These are phyloP conservation scores for Linnaemya vulpina DNA, from an alignment of 2,888 invertebrate genomes.

Conservation along the genomic window DNA sequence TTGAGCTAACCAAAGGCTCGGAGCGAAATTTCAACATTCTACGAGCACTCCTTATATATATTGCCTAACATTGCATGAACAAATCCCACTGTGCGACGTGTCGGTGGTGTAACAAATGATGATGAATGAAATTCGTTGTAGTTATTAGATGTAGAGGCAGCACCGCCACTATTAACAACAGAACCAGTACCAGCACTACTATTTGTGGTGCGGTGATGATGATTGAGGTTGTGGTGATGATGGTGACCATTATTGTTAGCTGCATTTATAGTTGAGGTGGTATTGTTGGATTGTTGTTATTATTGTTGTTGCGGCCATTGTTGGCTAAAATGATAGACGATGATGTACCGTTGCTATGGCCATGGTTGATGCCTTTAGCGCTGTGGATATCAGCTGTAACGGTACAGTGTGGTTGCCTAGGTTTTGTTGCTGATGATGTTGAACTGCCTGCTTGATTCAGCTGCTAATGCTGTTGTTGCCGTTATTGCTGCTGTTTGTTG, in stretches of 20 bases:
- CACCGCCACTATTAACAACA: conserved; percentile 6
- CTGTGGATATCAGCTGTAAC: too few relatives aligned
- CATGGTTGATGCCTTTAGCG: background rate
- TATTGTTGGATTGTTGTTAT: conserved; percentile 5
- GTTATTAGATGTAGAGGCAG: conserved; percentile 71
- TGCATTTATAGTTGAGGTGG: conserved; percentile 75
- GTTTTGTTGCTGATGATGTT: conserved; percentile 55
- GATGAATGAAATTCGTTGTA: conserved; percentile 83
- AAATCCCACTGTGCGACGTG: too few relatives aligned
- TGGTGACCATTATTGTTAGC: conserved; percentile 46
- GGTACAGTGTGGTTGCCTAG: background rate
- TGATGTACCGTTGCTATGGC: conserved; percentile 58
- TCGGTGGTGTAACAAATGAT: conserved; percentile 91
- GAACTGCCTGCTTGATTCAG: conserved; percentile 69
- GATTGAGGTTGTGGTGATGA: conserved; percentile 65
- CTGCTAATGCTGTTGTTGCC: conserved; percentile 73
- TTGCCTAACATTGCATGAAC: too few relatives aligned
- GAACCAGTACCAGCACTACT: too few relatives aligned
- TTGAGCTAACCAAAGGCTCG: too few relatives aligned
- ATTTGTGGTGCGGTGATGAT: conserved; percentile 34
- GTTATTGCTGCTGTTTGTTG: conserved; percentile 49
- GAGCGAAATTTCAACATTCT: too few relatives aligned
- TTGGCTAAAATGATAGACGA: conserved; percentile 27
- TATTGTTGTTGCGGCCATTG: conserved; percentile 58
- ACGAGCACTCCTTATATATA: too few relatives aligned